A percentile compares a stretch with the other conserved stretches of the same genome.
phyloP scores from a whole-genome alignment of 2,113 vertebrate species.

The Myotis brandtii region DNA sequence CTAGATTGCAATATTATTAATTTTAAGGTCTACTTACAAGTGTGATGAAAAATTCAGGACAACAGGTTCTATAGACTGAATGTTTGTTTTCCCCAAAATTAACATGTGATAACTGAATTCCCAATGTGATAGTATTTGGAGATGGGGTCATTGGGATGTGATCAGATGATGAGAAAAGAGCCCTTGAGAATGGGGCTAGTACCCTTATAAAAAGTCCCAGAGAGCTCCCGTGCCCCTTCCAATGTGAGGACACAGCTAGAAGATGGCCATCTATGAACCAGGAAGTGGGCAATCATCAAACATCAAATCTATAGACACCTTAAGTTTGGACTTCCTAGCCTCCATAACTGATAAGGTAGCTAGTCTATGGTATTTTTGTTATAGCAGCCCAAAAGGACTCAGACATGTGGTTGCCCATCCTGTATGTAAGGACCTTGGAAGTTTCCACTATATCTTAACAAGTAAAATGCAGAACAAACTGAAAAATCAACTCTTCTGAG shows the following conservation, averaged over 20 bases:
- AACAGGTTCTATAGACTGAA: background rate
- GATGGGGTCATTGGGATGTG: background rate
- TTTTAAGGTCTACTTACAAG: constrained; percentile 10
- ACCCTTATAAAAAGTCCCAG: background rate
- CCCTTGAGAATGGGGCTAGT: background rate
- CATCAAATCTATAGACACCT: background rate
- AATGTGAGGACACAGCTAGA: background rate
- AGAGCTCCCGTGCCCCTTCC: background rate
- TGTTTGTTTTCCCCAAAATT: background rate
- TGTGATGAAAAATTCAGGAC: constrained; percentile 8
- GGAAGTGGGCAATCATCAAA: background rate
- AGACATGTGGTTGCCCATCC: background rate
- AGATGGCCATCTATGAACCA: background rate
- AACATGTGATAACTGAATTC: constrained; percentile 10
- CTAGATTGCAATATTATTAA: background rate
- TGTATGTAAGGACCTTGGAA: background rate
- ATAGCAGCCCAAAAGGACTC: background rate
- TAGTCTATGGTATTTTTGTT: background rate
- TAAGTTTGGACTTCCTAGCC: background rate
- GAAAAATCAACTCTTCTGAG: background rate
- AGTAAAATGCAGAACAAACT: constrained; percentile 13
- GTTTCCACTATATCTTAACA: background rate
- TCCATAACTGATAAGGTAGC: background rate
- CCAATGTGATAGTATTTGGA: background rate
- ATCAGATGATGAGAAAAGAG: background rate